Percentiles rank a stretch among this genome's conserved stretches.
These are phyloP conservation scores for Corella eumyota DNA, from an alignment of 23 tunicate genomes.

Conservation along the genomic window DNA sequence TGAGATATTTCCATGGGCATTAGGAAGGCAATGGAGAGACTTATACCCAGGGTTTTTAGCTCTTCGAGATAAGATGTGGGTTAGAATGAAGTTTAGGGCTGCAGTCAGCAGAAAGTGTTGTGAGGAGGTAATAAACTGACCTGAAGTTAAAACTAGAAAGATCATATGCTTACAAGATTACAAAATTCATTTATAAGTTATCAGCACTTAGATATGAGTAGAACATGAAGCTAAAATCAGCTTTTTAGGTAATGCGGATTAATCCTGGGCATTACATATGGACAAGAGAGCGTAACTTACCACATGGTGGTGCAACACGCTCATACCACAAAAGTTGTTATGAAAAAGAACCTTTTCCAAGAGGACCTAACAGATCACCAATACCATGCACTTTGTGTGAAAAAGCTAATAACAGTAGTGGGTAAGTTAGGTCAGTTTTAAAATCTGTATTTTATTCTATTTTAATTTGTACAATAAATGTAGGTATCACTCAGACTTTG, in stretches of 20 bases:
- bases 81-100: constrained; percentile 70
- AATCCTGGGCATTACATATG: constrained; percentile 62
- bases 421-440: constrained; percentile 17
- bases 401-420: constrained; percentile 38
- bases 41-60: constrained; percentile 39
- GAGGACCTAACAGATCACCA: constrained; percentile 90
- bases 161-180: too few species aligned
- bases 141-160: too few species aligned
- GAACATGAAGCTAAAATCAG: too few species aligned
- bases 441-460: neutral
- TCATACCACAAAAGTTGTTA: constrained; percentile 32
- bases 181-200: too few species aligned
- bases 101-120: constrained; percentile 87
- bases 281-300: constrained; percentile 44
- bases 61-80: constrained; percentile 51
- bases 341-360: constrained; percentile 84
- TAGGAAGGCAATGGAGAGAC: constrained; percentile 71
- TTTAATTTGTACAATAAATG: neutral
- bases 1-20: constrained; percentile 95
- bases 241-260: constrained; percentile 46
- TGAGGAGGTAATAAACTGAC: constrained; percentile 70
- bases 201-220: too few species aligned
- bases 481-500: neutral
- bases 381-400: constrained; percentile 61
- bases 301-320: constrained; percentile 72